Base-by-base conservation (phyloP, 2,113 vertebrate species). In the Caranx melampygus region DNA sequence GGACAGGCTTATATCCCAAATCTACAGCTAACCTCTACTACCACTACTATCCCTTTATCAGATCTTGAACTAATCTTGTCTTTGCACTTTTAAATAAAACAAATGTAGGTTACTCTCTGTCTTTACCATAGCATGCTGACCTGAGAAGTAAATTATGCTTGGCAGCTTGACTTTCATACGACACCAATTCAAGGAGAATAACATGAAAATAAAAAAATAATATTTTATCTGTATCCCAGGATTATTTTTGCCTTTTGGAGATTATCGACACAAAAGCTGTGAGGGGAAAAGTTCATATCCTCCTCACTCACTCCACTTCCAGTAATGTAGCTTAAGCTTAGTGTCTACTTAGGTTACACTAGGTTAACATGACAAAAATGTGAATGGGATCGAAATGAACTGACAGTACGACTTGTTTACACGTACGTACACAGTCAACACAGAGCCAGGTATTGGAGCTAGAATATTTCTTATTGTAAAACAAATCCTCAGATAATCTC, bases 11-110 rank as follows among this genome's bases (percentile, higher is more conserved):
- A 69, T 12, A 65, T 78, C 33, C 57, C 67, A 70, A 57, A 70
- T 55, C 63, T 42, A 51, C 40, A 49, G 81, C 67, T 49, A 68
- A 87, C 75, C 67, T 67, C 54, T 21, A 79, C 16, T 42, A 74
- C 33, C 54, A 57, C 69, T 9, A 16, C 35, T 34, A 75, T 3
- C 62, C 70, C 60, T 71, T 68, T 35, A 82, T 63, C 35, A 65
- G 61, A 63, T 79, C 59, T 54, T 14, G 0, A 16, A 13, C n/a
- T 80, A 76, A 82, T 86, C 64, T 2, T 58, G 34, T 55, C 13
- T 57, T 65, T 51, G 3, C 14, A 60, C 34, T 47, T 83, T 66
- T 63, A 78, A 76, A 65, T 80, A 52, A 87, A 84, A 76, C 69
- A 64, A 64, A 64, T 26, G 45, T 74, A 35, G 34, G 74, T 60